These are phyloP conservation scores for Trichomalopsis sarcophagae DNA, from an alignment of 1,140 invertebrate genomes.

Conservation along the genomic window DNA sequence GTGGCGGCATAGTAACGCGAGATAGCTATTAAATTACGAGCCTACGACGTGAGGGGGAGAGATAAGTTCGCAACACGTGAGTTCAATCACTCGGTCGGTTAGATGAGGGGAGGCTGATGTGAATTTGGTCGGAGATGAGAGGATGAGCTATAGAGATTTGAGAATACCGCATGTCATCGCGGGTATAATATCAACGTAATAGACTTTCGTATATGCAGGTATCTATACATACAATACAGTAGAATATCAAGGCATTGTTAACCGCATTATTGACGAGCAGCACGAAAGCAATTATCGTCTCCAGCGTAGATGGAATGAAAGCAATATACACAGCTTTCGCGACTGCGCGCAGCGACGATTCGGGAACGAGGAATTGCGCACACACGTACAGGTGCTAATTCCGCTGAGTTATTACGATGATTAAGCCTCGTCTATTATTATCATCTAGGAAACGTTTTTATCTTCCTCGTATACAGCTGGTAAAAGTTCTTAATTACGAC, in stretches of 20 bases:
- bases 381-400: neutral
- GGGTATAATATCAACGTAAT: too few relatives aligned
- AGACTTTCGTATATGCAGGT: too few relatives aligned
- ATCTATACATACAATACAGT: too few relatives aligned
- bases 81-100: neutral
- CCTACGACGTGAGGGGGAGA: neutral
- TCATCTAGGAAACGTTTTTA: neutral
- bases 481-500: neutral
- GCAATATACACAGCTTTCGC: neutral
- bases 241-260: too few relatives aligned
- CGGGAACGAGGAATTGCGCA: neutral
- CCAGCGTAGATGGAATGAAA: neutral
- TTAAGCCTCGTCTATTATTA: neutral
- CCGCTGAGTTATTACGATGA: neutral
- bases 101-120: neutral
- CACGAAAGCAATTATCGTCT: neutral
- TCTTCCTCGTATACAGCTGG: neutral
- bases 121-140: neutral
- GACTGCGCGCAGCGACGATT: neutral
- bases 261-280: neutral
- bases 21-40: constrained; percentile 45
- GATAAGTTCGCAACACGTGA: constrained; percentile 18
- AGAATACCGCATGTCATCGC: too few relatives aligned
- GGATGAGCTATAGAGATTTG: neutral
- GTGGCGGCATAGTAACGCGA: constrained; percentile 30